Evolutionary conservation across 2,797 vertebrate genomes (phyloP).

Genomic region (Jordanella pulchra): DNA sequence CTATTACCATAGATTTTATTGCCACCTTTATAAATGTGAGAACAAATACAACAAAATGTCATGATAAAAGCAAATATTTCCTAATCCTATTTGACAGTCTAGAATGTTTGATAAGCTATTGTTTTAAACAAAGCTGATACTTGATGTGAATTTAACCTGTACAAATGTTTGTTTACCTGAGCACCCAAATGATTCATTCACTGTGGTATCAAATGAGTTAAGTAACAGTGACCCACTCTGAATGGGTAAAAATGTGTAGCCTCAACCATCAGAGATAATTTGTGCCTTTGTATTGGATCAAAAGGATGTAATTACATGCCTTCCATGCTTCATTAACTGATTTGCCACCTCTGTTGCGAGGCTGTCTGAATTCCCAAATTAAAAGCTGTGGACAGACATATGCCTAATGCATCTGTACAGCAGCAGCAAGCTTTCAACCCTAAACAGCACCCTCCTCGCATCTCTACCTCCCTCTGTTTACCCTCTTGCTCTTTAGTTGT

Average conservation of each 20-base stretch:
- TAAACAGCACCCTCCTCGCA: neutral
- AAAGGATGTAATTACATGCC: slow-evolving; percentile 13
- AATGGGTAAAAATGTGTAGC: slow-evolving; percentile 15
- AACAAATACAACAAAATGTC: neutral
- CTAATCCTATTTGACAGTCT: neutral
- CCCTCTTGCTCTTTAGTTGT: slow-evolving; percentile 20
- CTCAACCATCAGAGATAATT: slow-evolving; percentile 9
- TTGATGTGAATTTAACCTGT: slow-evolving; percentile 11
- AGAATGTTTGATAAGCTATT: neutral
- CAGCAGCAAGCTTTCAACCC: slow-evolving; percentile 11
- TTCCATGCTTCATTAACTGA: slow-evolving; percentile 4
- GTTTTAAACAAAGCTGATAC: neutral
- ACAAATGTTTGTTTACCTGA: neutral
- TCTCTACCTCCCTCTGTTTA: slow-evolving; percentile 16
- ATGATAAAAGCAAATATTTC: neutral
- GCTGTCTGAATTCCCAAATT: neutral
- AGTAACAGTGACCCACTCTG: slow-evolving; percentile 1
- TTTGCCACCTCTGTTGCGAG: neutral
- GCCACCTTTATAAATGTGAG: neutral
- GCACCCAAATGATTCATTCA: neutral
- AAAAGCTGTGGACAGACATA: neutral
- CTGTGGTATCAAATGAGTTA: neutral
- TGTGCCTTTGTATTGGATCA: neutral
- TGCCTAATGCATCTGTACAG: slow-evolving; percentile 6
- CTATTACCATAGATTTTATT: no score